These are phyloP conservation scores for Dryas iulia DNA, from an alignment of 1,140 invertebrate genomes.

Conservation along the genomic window DNA sequence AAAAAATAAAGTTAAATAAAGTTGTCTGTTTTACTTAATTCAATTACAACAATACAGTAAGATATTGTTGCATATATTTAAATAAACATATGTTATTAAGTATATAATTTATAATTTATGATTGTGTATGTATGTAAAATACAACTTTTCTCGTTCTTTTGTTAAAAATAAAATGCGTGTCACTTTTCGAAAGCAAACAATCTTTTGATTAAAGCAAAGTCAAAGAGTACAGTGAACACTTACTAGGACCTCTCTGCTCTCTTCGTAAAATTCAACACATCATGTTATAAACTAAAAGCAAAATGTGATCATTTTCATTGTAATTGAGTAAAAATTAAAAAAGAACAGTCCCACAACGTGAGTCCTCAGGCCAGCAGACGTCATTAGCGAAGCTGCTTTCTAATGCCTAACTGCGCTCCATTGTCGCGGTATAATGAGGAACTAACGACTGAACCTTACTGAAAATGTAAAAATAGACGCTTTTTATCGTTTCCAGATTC, in stretches of 20 bases:
- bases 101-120: not conserved
- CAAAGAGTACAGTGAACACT: not conserved
- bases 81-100: not conserved
- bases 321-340: not conserved
- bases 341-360: not conserved
- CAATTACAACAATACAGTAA: not conserved
- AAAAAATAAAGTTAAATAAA: not conserved
- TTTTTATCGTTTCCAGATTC: constrained; percentile 50
- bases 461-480: constrained; percentile 48
- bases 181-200: not conserved
- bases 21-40: not conserved
- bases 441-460: constrained; percentile 58
- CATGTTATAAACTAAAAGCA: not conserved
- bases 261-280: not conserved
- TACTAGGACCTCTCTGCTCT: not conserved
- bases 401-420: constrained; percentile 74
- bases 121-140: not conserved
- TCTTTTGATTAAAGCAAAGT: too few relatives aligned
- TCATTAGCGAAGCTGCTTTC: constrained; percentile 74
- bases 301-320: not conserved
- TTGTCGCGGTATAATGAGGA: constrained; percentile 73
- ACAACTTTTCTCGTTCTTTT: not conserved
- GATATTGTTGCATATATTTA: not conserved
- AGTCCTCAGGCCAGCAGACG: constrained; percentile 28
- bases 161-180: not conserved